phyloP scores from a whole-genome alignment of 2,113 vertebrate species.

The Amazona guildingii region DNA sequence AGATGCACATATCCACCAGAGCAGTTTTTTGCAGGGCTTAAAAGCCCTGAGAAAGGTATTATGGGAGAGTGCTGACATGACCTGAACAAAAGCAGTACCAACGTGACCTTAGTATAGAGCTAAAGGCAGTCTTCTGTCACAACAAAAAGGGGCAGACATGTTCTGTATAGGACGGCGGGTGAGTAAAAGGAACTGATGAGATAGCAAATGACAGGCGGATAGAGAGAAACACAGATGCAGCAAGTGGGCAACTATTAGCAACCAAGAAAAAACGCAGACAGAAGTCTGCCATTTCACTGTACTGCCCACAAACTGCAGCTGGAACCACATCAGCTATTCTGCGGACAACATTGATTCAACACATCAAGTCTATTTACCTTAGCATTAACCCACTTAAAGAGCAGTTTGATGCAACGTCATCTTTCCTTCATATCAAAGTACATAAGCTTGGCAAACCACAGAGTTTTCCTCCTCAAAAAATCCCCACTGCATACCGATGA shows the following conservation, averaged over 20 bases:
- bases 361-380: not conserved
- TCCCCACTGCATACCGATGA: fast-evolving
- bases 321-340: not conserved
- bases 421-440: not conserved
- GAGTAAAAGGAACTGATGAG: not conserved
- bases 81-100: not conserved
- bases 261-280: not conserved
- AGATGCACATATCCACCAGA: not conserved
- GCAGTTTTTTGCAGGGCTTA: not conserved
- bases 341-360: not conserved
- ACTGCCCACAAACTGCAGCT: not conserved
- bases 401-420: not conserved
- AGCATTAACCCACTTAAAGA: not conserved
- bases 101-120: not conserved
- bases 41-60: not conserved
- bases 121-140: not conserved
- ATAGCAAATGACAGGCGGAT: not conserved
- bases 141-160: not conserved
- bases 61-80: not conserved
- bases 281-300: not conserved
- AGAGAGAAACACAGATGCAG: not conserved
- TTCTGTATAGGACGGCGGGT: not conserved
- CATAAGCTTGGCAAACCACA: not conserved
- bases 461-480: not conserved
- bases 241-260: not conserved